Evolutionary conservation across 2,797 vertebrate genomes (phyloP).

Genomic region (Urocyon cinereoargenteus): DNA sequence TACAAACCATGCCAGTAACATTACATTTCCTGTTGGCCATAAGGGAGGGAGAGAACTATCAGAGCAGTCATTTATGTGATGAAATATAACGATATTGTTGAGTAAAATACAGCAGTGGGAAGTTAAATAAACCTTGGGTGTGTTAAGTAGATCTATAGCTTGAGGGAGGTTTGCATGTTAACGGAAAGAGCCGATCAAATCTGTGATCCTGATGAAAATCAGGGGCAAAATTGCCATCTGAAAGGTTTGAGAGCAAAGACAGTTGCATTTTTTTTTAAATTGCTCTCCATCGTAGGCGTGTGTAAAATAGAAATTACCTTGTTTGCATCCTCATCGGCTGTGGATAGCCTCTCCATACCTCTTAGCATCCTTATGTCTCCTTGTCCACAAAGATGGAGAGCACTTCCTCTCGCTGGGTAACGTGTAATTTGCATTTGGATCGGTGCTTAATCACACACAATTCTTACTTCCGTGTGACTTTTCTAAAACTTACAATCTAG

Average conservation of each 20-base stretch:
- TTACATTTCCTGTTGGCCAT: slow-evolving; percentile 11
- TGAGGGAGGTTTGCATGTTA: slow-evolving; percentile 53
- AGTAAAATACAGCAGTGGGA: slow-evolving; percentile 57
- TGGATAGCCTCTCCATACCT: neutral
- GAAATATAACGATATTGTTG: slow-evolving; percentile 55
- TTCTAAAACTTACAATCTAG: slow-evolving; percentile 53
- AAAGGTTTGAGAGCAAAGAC: neutral
- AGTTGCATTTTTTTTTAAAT: neutral
- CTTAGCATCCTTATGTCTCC: neutral
- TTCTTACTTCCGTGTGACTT: slow-evolving; percentile 73
- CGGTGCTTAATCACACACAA: slow-evolving; percentile 38
- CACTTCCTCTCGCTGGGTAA: slow-evolving; percentile 30
- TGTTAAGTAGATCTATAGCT: neutral
- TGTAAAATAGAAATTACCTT: neutral
- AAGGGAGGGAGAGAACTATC: slow-evolving; percentile 52
- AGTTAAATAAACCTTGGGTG: slow-evolving; percentile 53
- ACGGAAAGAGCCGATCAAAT: slow-evolving; percentile 48
- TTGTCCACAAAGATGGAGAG: neutral
- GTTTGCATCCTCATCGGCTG: neutral
- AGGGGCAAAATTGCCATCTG: neutral
- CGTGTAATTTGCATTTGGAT: slow-evolving; percentile 44
- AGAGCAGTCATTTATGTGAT: slow-evolving; percentile 66
- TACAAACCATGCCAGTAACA: slow-evolving; percentile 48
- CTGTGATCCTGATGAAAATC: neutral
- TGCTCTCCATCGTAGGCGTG: neutral